phyloP scores from a whole-genome alignment of 2,888 invertebrate genomes.

The Muscina levida region DNA sequence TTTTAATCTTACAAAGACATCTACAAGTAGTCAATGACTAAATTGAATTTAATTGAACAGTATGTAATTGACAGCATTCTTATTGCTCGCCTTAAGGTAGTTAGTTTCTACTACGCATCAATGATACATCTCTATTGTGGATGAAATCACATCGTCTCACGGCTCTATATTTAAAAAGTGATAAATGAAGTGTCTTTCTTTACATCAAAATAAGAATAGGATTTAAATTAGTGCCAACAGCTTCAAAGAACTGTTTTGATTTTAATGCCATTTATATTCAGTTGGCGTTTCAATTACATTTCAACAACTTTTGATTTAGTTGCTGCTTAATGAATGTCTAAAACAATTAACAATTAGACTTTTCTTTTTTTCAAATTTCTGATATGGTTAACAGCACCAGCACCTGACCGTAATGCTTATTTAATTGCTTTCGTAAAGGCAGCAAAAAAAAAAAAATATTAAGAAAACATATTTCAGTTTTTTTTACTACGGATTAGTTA shows the following conservation, averaged over 20 bases:
- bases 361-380: conserved; percentile 23
- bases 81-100: background rate
- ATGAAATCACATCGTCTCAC: too few relatives aligned
- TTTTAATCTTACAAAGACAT: too few relatives aligned
- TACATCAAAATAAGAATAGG: background rate
- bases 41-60: background rate
- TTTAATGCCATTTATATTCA: background rate
- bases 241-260: background rate
- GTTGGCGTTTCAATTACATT: conserved; percentile 20
- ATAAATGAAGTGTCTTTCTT: conserved; percentile 23
- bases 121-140: too few relatives aligned
- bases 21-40: too few relatives aligned
- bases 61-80: background rate
- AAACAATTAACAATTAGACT: conserved; percentile 25
- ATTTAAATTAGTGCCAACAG: background rate
- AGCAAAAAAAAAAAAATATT: conserved; percentile 12
- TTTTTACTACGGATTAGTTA: too few relatives aligned
- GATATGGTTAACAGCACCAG: conserved; percentile 12
- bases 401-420: conserved; percentile 42
- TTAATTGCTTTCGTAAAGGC: conserved; percentile 28
- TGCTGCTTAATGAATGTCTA: conserved; percentile 23
- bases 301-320: conserved; percentile 25
- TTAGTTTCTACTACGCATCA: too few relatives aligned
- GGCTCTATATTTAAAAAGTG: too few relatives aligned
- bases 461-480: too few relatives aligned